phyloP scores from a whole-genome alignment of 2,797 vertebrate genomes.

The Semaprochilodus insignis region DNA sequence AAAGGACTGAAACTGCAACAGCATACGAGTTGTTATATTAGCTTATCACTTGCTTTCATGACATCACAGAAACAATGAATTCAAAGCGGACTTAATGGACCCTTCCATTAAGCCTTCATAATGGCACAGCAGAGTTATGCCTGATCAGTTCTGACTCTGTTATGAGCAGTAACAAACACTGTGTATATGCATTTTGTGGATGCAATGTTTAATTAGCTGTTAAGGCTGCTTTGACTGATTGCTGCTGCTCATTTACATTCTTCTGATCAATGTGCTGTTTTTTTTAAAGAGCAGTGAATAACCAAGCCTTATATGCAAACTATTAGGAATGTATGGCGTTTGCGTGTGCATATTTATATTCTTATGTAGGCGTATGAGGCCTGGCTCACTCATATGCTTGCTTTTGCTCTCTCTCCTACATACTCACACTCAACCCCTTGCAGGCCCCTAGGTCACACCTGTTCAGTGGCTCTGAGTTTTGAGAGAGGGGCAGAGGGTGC shows the following conservation, averaged over 20 bases:
- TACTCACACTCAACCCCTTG: slow-evolving; percentile 21
- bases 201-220: background rate
- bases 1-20: background rate
- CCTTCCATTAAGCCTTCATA: no score
- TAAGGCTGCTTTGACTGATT: background rate
- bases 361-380: background rate
- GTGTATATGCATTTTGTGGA: no score
- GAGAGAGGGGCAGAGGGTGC: background rate
- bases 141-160: no score
- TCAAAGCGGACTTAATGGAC: no score
- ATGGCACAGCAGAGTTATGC: no score
- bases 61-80: no score
- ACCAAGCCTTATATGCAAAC: background rate
- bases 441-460: slow-evolving; percentile 73
- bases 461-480: slow-evolving; percentile 67
- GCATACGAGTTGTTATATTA: background rate
- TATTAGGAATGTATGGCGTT: background rate
- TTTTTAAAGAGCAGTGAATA: background rate
- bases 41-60: background rate
- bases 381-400: slow-evolving; percentile 4
- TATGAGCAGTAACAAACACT: no score
- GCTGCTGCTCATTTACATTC: background rate
- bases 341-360: background rate
- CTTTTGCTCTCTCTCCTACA: slow-evolving; percentile 3
- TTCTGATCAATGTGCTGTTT: background rate